Conservation (phyloP, 2,113 vertebrate species). For the Passer montanus region DNA sequence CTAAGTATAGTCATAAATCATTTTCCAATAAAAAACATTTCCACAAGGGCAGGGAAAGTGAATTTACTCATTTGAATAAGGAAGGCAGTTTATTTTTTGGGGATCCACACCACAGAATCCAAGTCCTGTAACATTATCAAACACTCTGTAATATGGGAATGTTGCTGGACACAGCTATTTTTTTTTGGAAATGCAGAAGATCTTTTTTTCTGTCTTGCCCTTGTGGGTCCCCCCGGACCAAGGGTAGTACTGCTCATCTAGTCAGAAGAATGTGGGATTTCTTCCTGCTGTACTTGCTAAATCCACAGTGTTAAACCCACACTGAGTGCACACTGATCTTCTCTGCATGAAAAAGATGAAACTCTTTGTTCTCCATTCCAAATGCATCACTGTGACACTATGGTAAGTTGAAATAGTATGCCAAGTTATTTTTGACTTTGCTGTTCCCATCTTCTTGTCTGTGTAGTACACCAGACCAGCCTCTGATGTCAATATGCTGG, state of each 20-base stretch:
- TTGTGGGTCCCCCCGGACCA: neutral
- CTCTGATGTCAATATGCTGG: constrained; percentile 88
- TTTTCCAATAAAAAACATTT: neutral
- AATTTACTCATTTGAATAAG: neutral
- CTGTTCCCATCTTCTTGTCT: neutral
- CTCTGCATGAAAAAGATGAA: neutral
- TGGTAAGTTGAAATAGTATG: neutral
- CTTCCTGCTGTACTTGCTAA: neutral
- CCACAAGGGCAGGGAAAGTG: neutral
- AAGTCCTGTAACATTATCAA: neutral
- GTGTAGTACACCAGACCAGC: constrained; percentile 83
- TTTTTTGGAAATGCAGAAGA: neutral
- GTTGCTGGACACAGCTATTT: neutral
- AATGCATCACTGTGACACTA: neutral
- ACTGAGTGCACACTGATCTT: neutral
- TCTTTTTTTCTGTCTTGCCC: neutral
- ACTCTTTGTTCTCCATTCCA: neutral
- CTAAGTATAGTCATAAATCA: neutral
- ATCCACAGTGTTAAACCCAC: neutral
- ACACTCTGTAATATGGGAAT: neutral
- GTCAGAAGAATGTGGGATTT: neutral
- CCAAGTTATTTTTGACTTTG: neutral
- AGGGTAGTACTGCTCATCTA: neutral
- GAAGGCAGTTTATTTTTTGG: neutral
- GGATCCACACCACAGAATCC: neutral